Evolutionary conservation across 1,140 invertebrate species (phyloP), one percentile per base, ranked within the genome.

Genomic region (Apolygus lucorum): DNA sequence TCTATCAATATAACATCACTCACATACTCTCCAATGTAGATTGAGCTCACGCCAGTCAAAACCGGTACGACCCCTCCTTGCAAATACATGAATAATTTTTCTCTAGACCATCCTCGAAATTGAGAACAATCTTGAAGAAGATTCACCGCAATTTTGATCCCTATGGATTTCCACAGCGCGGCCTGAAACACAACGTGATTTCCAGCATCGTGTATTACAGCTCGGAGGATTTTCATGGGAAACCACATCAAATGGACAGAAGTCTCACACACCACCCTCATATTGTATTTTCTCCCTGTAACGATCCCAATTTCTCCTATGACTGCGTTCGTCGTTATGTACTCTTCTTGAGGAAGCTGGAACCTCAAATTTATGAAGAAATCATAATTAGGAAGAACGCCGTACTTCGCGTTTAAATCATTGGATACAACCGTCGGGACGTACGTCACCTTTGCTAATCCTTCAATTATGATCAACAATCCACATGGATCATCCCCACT

Each of bases 271-370:
- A 74, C 77, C 8, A 79, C 76, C 0, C 73, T 77, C 1, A 77
- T 77, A 49, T 76, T 77, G 26, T 78, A 72, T 1, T 73, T 73
- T 52, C 73, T 74, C 59, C 77, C 75, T 21, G 79, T 79, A 4
- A 81, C 71, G 13, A 81, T 70, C n/a, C 80, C 77, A 71, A 80
- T 76, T 71, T 81, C 81, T 1, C 81, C 81, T 28, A 82, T 75
- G 1, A 82, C 76, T 29, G 77, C 79, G 2, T 81, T 81, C 17
- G 78, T 74, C 0, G 78, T 75, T 64, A 81, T 73, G 66, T 78
- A 82, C 67, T 82, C 80, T 4, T 77, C 72, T 26, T 76, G 72
- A 64, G 34, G 22, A 24, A 64, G 17, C 21, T 65, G 26, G n/a
- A 63, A 27, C 24, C 17, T 65, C 13, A 70, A 28, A 65, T 24